Evolutionary conservation across 2,113 vertebrate genomes (phyloP), one percentile per base, ranked within the genome.

Genomic region (Ellobius talpinus): DNA sequence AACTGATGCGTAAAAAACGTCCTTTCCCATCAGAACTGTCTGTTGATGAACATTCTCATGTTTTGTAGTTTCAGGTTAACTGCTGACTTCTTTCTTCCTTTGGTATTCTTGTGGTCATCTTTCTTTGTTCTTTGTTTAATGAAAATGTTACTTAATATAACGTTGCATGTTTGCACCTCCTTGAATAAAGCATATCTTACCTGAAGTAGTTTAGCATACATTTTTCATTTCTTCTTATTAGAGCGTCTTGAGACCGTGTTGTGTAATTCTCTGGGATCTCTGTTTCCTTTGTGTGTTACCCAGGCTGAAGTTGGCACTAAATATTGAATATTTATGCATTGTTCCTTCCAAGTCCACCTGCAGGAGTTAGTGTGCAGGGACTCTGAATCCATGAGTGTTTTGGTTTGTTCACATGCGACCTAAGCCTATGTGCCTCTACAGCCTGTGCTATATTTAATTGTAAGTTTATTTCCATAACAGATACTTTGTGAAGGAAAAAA

Each of bases 171-270:
- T 47, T 95, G 5, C 87, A 19, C 6, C 12, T 87, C 47, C 55
- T 85, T 96, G 77, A 91, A 78, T 93, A 16, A 87, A 92, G 50
- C 78, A 79, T 92, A 76, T 45, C 31, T 95, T 82, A 94, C 17
- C 23, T 26, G 42, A 78, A 89, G 82, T 94, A 55, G 36, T 92
- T 96, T 96, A 97, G 82, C 24, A 73, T 94, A 21, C 63, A 70
- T 89, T 89, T 97, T n/a, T 87, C 39, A 78, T 84, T 89, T 95
- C 96, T 93, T 95, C 21, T 84, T 26, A 84, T 42, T 63, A 84
- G 24, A 84, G 24, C 24, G 17, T 66, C 16, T 47, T 86, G 63
- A 86, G 45, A 66, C 29, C 21, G 1, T 66, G 63, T 86, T 96
- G 36, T 96, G 29, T 5, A 79, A 2, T 92, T 87, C 47, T 92